These are phyloP conservation scores for Dynastes tityus DNA, from an alignment of 2,888 invertebrate genomes.

Conservation along the genomic window DNA sequence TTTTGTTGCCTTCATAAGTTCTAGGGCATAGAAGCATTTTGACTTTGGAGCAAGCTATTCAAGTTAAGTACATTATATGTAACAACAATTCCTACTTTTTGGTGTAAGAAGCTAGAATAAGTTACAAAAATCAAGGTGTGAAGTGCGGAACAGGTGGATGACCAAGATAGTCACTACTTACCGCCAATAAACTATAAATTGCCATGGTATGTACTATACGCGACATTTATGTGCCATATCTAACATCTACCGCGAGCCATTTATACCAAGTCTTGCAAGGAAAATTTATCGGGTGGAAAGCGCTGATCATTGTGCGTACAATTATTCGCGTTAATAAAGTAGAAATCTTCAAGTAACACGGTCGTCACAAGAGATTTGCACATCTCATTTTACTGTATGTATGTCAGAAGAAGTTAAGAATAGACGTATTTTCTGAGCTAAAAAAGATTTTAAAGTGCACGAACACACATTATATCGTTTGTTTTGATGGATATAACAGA, in stretches of 20 bases:
- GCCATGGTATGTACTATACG: slow-evolving; percentile 19
- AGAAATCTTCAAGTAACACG: slow-evolving; percentile 17
- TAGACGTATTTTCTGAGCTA: no score
- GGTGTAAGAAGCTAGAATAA: neutral
- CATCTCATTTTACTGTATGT: neutral
- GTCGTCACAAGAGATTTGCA: neutral
- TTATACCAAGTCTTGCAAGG: slow-evolving; percentile 43
- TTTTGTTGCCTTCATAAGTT: no score
- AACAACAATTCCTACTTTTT: neutral
- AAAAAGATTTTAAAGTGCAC: no score
- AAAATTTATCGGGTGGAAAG: slow-evolving; percentile 46
- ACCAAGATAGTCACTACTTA: neutral
- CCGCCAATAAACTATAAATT: slow-evolving; percentile 30
- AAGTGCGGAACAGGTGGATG: slow-evolving; percentile 1
- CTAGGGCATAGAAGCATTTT: no score
- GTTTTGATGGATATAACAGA: no score
- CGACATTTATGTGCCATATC: slow-evolving; percentile 33
- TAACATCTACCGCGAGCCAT: slow-evolving; percentile 29
- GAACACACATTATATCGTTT: no score
- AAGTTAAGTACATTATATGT: neutral
- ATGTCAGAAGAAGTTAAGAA: no score
- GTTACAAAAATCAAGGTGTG: slow-evolving; percentile 1
- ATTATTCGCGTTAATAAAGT: slow-evolving; percentile 38
- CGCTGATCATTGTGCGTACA: slow-evolving; percentile 38
- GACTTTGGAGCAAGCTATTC: no score